phyloP scores from a whole-genome alignment of 2,797 vertebrate species.

The Lophius americanus region DNA sequence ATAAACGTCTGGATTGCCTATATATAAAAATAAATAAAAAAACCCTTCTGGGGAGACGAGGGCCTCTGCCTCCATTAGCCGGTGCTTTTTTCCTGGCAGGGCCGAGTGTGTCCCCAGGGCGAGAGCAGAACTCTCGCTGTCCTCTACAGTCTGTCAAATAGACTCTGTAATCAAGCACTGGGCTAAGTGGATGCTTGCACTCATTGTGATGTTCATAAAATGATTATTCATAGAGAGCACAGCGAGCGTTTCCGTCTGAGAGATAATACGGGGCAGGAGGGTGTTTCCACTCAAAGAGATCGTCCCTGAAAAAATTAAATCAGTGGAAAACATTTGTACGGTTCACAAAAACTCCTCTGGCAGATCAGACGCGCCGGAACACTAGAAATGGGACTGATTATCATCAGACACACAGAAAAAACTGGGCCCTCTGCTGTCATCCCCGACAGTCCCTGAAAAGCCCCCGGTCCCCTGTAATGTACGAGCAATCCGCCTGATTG shows the following conservation, averaged over 20 bases:
- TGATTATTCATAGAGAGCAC: slow-evolving; percentile 57
- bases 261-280: slow-evolving; percentile 28
- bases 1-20: slow-evolving; percentile 89
- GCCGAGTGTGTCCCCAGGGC: slow-evolving; percentile 88
- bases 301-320: slow-evolving; percentile 31
- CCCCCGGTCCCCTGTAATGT: no score
- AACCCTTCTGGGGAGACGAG: slow-evolving; percentile 51
- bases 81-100: slow-evolving; percentile 86
- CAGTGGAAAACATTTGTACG: slow-evolving; percentile 3
- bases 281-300: slow-evolving; percentile 43
- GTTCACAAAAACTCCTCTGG: neutral
- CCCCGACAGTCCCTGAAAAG: no score
- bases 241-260: slow-evolving; percentile 27
- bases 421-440: no score
- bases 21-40: slow-evolving; percentile 79
- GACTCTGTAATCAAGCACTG: slow-evolving; percentile 69
- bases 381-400: neutral
- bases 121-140: slow-evolving; percentile 61
- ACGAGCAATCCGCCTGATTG: no score
- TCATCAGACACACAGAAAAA: neutral
- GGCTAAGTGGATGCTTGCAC: slow-evolving; percentile 61
- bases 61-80: slow-evolving; percentile 91
- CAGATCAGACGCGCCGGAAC: slow-evolving; percentile 1
- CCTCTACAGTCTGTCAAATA: slow-evolving; percentile 66
- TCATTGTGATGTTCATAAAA: slow-evolving; percentile 56